Conservation (phyloP, 2,113 vertebrate species). For the Myotis yumanensis region DNA sequence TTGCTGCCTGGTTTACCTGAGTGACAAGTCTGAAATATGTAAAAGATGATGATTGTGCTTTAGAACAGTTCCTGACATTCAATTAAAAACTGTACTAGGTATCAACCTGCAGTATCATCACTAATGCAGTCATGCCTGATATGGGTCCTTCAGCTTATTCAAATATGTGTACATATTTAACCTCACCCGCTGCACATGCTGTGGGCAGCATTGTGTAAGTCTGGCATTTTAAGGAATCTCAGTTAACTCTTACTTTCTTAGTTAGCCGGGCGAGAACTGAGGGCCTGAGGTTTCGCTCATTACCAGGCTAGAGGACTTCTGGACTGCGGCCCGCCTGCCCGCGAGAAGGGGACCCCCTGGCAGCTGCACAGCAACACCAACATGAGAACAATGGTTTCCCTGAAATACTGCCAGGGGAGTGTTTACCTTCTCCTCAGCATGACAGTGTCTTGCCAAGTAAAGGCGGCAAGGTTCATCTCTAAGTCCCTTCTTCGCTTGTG, state of each 20-base stretch:
- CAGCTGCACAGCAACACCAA: background rate
- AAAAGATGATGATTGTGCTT: background rate
- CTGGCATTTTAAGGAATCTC: conserved; percentile 42
- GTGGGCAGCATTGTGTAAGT: conserved; percentile 12
- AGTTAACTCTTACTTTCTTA: conserved; percentile 42
- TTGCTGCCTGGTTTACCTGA: conserved; percentile 6
- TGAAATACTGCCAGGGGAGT: background rate
- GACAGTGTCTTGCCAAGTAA: background rate
- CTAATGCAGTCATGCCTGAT: background rate
- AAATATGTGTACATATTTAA: background rate
- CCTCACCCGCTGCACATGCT: background rate
- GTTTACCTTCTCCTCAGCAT: background rate
- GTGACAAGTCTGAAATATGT: background rate
- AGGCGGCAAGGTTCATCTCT: background rate
- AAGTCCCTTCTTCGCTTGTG: background rate
- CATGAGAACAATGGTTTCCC: background rate
- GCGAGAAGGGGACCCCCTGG: background rate
- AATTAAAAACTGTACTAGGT: background rate
- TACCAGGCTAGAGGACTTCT: background rate
- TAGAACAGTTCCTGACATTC: background rate
- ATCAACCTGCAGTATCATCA: background rate
- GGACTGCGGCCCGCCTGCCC: background rate
- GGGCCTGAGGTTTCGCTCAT: conserved; percentile 48
- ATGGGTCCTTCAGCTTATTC: background rate
- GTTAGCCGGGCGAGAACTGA: conserved; percentile 47